phyloP scores from a whole-genome alignment of 2,113 vertebrate genomes.

The Stigmatopora argus region DNA sequence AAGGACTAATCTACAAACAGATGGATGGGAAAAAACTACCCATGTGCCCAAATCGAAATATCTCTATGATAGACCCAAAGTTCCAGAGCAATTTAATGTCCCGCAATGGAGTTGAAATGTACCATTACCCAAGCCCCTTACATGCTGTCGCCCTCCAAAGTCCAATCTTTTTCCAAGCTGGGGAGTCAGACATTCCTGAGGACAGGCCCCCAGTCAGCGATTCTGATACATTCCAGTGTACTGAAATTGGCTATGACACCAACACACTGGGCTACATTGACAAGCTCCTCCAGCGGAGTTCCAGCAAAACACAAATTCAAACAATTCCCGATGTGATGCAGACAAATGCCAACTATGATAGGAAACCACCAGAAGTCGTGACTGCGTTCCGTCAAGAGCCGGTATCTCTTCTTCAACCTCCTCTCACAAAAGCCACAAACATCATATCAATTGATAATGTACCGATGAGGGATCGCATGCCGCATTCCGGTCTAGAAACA shows the following conservation, averaged over 20 bases:
- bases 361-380: constrained; percentile 29
- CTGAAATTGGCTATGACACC: constrained; percentile 39
- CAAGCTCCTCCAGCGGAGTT: constrained; percentile 74
- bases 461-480: constrained; percentile 43
- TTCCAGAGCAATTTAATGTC: constrained; percentile 82
- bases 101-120: constrained; percentile 78
- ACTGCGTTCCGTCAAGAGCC: constrained; percentile 42
- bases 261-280: constrained; percentile 74
- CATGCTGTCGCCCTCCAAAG: constrained; percentile 93
- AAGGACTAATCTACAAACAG: constrained; percentile 55
- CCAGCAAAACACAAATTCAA: constrained; percentile 57
- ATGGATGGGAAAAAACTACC: constrained; percentile 52
- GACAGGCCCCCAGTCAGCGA: constrained; percentile 21
- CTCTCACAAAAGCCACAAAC: constrained; percentile 27
- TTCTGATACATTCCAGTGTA: constrained; percentile 30
- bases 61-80: constrained; percentile 68
- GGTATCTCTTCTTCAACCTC: constrained; percentile 20
- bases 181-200: constrained; percentile 33
- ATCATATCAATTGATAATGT: constrained; percentile 14
- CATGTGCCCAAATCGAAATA: constrained; percentile 46
- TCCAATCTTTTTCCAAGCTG: constrained; percentile 78
- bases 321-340: constrained; percentile 29
- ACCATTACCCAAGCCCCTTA: constrained; percentile 88
- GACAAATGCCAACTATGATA: constrained; percentile 19
- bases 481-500: constrained; percentile 35